Conservation (phyloP, 2,888 invertebrate genomes). For the Craniophora ligustri region DNA sequence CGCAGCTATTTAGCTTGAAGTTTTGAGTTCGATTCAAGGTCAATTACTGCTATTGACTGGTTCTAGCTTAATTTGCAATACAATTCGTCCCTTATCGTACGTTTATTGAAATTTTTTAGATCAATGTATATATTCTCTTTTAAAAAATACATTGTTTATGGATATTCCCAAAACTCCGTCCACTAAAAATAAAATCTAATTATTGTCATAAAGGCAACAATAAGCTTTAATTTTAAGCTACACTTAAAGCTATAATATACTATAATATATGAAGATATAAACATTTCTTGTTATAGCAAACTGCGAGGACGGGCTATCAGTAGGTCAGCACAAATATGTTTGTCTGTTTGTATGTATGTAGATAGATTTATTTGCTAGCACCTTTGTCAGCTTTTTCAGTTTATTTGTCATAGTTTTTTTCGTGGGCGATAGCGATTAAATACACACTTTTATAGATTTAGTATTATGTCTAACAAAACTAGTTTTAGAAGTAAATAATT, state of each 20-base stretch:
- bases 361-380: constrained; percentile 58
- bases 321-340: constrained; percentile 90
- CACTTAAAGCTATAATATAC: constrained; percentile 55
- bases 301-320: constrained; percentile 94
- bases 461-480: not conserved
- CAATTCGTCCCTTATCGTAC: no score
- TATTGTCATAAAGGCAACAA: constrained; percentile 3
- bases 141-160: constrained; percentile 25
- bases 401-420: constrained; percentile 6
- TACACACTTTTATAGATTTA: not conserved
- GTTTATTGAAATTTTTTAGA: no score
- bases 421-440: not conserved
- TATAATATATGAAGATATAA: constrained; percentile 58
- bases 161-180: constrained; percentile 23
- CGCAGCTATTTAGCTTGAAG: no score
- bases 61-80: no score
- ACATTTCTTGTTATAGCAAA: constrained; percentile 90
- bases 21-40: no score
- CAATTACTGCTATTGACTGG: no score
- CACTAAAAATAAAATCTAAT: constrained; percentile 3
- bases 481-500: no score
- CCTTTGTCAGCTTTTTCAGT: constrained; percentile 51
- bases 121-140: no score
- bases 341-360: constrained; percentile 71
- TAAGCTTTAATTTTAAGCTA: constrained; percentile 39